Evolutionary conservation across 2,797 vertebrate genomes (phyloP), one percentile per base, ranked within the genome.

Genomic region (Momotus momota): DNA sequence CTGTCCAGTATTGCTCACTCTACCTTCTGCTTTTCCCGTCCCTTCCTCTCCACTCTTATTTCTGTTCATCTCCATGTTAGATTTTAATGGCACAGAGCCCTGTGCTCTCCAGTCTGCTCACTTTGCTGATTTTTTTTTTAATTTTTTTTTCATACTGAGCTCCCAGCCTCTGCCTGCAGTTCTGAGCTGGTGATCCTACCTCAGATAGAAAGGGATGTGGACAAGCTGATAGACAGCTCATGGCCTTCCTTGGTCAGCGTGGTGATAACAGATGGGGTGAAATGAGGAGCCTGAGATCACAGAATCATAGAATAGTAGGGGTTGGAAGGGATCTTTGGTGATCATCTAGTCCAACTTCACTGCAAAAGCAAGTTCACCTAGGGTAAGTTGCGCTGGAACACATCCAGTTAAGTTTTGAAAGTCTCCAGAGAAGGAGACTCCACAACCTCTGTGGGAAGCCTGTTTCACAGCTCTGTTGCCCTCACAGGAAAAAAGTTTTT

Each of bases 241-340:
- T 22, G 21, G 17, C 10, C n/a, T 45, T 14, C 14, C 11, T 81
- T 0, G 1, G 40, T 31, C 23, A 2, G 3, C 0, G 1, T 33
- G 31, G 23, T 10, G 6, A 5, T n/a, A 49, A 43, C 4, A 3
- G 17, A 14, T 0, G 2, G 41, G 12, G 17, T n/a, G 38, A 58
- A 40, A 22, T 2, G 8, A 40, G 49, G 23, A 22, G 21, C 8
- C 8, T 3, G n/a, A 27, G 54, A 57, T 57, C 21, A n/a, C 54
- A n/a, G 27, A 49, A 31, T 55, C 31, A 19, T 31, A 57, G 55
- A 22, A 57, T 57, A 20, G 8, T 33, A 33, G 20, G 17, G 55
- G 12, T 14, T 18, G 55, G 19, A 57, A 57, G 55, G 31, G 35
- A 57, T 20, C 20, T 57, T 20, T 33, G 55, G n/a, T n/a, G 20